Evolutionary conservation across 2,888 invertebrate species (phyloP), one percentile per base, ranked within the genome.

Genomic region (Kuschelorhynchus macadamiae): DNA sequence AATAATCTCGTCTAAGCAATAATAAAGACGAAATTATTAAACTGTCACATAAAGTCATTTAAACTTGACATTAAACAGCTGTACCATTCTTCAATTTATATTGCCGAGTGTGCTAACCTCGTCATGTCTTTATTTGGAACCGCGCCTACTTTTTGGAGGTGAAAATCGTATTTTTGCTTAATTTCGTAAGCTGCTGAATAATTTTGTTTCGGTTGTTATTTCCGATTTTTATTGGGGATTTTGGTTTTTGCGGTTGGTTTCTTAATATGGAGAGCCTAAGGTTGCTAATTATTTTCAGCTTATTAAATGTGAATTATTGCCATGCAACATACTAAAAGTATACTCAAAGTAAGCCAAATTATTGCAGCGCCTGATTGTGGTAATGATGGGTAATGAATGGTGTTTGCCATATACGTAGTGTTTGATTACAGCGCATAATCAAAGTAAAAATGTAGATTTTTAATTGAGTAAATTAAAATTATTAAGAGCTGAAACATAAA

Each of bases 111-210:
- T 42, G 42, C 14, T 42, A 39, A 17, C 61, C 61, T 61, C 17
- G 61, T 18, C 11, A 9, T 11, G 18, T 30, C 61, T 32, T 52
- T 61, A 61, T 61, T 50, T 39, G 61, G 61, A 0, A 9, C 11
- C 20, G 14, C 36, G 50, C 61, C 61, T 61, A 50, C 61, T 42
- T 50, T 50, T 50, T 61, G 32, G 61, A 61, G 61, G 50, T 42
- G 39, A 50, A 46, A 46, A 46, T 32, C 32, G 16, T 53, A 41
- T 41, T 42, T 55, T 42, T 42, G 42, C 30, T 42, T 55, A 30
- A 42, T 41, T 41, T 21, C 14, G 14, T 42, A 42, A 55, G 16
- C 12, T 41, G 4, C 1, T 42, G 42, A 42, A 30, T 55, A 55
- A 55, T 55, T 55, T 16, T 41, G 14, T 21, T 25, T 55, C 11